Evolutionary conservation across 1,140 invertebrate species (phyloP), one percentile per base, ranked within the genome.

Genomic region (Drosophila melanogaster): DNA sequence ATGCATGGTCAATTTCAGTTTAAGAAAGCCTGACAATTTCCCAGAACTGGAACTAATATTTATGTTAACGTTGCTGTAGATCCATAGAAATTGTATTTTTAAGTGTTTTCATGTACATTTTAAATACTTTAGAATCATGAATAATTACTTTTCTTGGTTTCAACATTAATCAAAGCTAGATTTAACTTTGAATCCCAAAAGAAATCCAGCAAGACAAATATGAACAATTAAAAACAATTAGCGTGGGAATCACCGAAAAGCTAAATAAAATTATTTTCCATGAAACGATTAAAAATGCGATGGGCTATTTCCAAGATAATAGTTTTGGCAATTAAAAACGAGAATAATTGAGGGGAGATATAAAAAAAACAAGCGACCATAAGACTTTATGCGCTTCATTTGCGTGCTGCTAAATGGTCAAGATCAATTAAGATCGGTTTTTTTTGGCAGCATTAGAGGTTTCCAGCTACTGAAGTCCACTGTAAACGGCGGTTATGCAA

Each of bases 331-430:
- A 40, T 65, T 46, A 64, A n/a, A 61, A 17, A 46, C 14, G 5
- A 30, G 19, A 62, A 35, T 46, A 47, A 38, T 65, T 57, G 8
- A 26, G 24, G 58, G 11, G 24, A n/a, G n/a, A 15, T 10, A 22
- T 14, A 26, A 64, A 57, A 61, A 61, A 64, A 0, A 58, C 43
- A 14, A 24, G 6, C 8, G 19, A 8, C 11, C 15, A 43, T 46
- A 46, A 33, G n/a, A 22, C n/a, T 41, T 44, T 22, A 37, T 37
- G 19, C 26, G 12, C 22, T 40, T 66, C 12, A 65, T 67, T 67
- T 15, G 64, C 64, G 60, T 65, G 60, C 33, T 67, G 64, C 64
- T 67, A 65, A 67, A 64, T 67, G 40, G 64, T 61, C 40, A 67
- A 24, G 38, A 35, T 65, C 22, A 64, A 67, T 53, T 65, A 67